phyloP scores from a whole-genome alignment of 2,113 vertebrate species.

The Menura novaehollandiae region DNA sequence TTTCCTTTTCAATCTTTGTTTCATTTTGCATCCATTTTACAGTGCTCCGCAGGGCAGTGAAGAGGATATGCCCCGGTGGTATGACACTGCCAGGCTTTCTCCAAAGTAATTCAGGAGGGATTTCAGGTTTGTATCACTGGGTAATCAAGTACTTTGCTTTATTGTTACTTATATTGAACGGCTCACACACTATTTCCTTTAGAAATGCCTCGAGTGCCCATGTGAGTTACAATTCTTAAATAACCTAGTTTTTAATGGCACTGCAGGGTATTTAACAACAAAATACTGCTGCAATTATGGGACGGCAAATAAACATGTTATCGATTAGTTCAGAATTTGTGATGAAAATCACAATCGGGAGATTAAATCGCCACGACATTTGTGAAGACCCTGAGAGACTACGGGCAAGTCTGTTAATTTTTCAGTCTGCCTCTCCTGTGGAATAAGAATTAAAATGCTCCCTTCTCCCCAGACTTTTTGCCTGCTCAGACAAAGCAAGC shows the following conservation, averaged over 20 bases:
- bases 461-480: background rate
- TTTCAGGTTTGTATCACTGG: background rate
- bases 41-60: background rate
- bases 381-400: background rate
- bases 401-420: background rate
- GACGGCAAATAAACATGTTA: constrained; percentile 28
- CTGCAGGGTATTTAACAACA: constrained; percentile 27
- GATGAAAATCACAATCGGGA: background rate
- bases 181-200: constrained; percentile 21
- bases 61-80: background rate
- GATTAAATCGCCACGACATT: background rate
- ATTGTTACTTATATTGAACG: background rate
- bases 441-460: background rate
- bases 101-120: background rate
- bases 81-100: background rate
- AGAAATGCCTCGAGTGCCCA: constrained; percentile 23
- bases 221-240: constrained; percentile 32
- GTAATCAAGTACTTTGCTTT: background rate
- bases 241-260: constrained; percentile 32
- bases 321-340: background rate
- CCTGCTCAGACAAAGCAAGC: background rate
- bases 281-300: constrained; percentile 32
- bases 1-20: background rate
- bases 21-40: background rate
- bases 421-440: background rate